These are phyloP conservation scores for Hymenochirus boettgeri DNA, from an alignment of 2,113 vertebrate species.

Conservation along the genomic window DNA sequence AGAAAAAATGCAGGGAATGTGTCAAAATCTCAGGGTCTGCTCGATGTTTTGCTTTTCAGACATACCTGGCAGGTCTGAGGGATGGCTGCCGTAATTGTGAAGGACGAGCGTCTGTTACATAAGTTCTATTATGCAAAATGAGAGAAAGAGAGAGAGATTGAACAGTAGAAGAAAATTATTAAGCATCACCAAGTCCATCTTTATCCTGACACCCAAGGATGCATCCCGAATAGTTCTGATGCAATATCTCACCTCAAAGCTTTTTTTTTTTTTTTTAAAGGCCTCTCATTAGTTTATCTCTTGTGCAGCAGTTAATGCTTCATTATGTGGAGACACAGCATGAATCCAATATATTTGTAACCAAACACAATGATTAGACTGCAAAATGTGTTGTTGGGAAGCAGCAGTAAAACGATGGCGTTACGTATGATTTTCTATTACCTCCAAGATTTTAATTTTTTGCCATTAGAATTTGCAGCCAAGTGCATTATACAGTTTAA, in stretches of 20 bases:
- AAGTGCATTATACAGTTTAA: no score
- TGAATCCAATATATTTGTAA: neutral
- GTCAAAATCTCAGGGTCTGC: constrained; percentile 17
- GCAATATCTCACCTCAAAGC: neutral
- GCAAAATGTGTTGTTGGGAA: neutral
- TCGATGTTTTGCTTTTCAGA: constrained; percentile 1
- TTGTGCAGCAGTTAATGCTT: neutral
- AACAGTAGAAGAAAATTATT: neutral
- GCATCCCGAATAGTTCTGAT: neutral
- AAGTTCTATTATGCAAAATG: constrained; percentile 8
- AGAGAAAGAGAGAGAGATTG: neutral
- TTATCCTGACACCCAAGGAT: neutral
- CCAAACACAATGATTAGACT: neutral
- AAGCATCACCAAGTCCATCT: neutral
- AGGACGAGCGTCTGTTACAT: constrained; percentile 4
- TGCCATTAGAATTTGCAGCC: no score
- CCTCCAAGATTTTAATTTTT: no score
- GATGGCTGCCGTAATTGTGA: constrained; percentile 19
- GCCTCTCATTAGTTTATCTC: constrained; percentile 12
- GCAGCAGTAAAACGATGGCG: no score
- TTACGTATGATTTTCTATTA: no score
- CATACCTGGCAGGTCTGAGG: constrained; percentile 5
- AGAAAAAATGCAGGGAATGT: constrained; percentile 9
- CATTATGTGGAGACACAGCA: neutral
- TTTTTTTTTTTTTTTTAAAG: constrained; percentile 4